phyloP scores from a whole-genome alignment of 1,140 invertebrate genomes.

The Caerostris extrusa region DNA sequence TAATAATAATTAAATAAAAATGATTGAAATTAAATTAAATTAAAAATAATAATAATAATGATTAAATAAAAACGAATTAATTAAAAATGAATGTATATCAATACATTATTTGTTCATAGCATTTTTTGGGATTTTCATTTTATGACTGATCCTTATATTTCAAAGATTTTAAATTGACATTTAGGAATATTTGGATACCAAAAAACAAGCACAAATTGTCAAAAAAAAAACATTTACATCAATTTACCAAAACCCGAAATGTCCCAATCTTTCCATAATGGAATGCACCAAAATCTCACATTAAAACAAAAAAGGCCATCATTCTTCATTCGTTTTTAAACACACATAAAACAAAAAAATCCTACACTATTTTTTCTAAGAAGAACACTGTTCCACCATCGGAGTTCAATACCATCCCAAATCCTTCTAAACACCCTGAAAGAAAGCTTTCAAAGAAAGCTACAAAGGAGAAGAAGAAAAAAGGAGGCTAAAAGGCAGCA shows the following conservation, averaged over 20 bases:
- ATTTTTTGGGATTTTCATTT: no score
- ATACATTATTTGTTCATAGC: no score
- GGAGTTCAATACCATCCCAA: slow-evolving; percentile 39
- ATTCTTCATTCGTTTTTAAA: neutral
- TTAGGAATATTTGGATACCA: no score
- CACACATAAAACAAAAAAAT: neutral
- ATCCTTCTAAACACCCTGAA: slow-evolving; percentile 45
- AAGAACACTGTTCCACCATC: neutral
- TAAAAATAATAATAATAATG: no score
- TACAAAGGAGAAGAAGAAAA: neutral
- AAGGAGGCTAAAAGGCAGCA: neutral
- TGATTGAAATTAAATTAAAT: neutral
- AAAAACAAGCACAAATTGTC: no score
- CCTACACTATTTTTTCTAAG: neutral
- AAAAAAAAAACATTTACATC: neutral
- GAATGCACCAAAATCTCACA: neutral
- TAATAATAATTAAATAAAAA: no score
- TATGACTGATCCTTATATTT: no score
- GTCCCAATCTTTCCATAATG: neutral
- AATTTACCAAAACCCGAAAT: neutral
- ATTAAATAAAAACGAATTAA: no score
- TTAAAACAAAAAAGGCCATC: neutral
- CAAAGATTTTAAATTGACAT: no score
- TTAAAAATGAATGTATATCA: no score
- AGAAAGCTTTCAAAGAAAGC: slow-evolving; percentile 10